Evolutionary conservation across 2,113 vertebrate genomes (phyloP).

Genomic region (Triplophysa dalaica): DNA sequence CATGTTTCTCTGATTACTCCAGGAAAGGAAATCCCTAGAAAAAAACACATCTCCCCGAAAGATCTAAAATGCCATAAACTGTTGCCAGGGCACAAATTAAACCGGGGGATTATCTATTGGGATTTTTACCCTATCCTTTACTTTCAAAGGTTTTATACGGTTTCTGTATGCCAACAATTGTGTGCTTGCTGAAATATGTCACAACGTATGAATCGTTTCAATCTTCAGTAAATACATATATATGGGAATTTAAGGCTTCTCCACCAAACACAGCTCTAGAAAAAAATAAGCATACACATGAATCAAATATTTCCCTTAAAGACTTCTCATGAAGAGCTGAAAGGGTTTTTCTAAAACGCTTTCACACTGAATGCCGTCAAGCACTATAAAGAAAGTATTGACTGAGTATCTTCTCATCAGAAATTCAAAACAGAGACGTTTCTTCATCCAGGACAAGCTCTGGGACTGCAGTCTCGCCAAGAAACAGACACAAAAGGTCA

Average conservation of each 20-base stretch:
- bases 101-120: no score
- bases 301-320: neutral
- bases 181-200: neutral
- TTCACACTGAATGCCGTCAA: constrained; percentile 7
- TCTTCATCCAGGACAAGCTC: constrained; percentile 26
- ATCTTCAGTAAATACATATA: neutral
- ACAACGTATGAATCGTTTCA: neutral
- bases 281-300: neutral
- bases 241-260: neutral
- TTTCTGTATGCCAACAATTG: neutral
- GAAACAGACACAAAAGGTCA: constrained; percentile 29
- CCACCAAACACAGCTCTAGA: neutral
- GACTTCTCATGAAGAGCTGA: no score
- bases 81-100: neutral
- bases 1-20: neutral
- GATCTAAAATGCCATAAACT: neutral
- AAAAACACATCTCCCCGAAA: no score
- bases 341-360: neutral
- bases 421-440: constrained; percentile 26
- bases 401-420: constrained; percentile 4
- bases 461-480: constrained; percentile 1
- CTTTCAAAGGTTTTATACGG: neutral
- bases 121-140: no score
- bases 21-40: neutral
- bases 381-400: constrained; percentile 2